phyloP scores from a whole-genome alignment of 2,888 invertebrate genomes.

The Papilio demoleus region DNA sequence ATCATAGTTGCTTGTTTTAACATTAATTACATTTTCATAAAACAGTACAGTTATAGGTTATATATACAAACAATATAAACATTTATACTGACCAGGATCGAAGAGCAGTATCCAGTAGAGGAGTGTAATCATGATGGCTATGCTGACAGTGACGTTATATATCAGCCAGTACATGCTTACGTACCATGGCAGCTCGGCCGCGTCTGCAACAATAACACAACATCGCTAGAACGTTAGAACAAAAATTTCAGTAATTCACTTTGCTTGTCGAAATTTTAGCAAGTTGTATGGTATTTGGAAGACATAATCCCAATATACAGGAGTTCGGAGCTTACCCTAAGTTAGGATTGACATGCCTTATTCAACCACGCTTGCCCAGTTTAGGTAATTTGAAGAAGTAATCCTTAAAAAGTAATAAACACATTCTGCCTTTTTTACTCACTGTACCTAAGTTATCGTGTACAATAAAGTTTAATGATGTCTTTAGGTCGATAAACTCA shows the following conservation, averaged over 20 bases:
- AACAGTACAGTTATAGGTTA: no score
- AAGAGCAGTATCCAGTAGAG: conserved; percentile 77
- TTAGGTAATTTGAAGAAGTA: no score
- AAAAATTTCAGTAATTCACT: neutral
- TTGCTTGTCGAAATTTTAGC: neutral
- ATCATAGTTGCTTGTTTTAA: no score
- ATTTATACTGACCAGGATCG: conserved; percentile 58
- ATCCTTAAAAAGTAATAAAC: no score
- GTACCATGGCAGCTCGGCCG: conserved; percentile 67
- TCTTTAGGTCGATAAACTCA: conserved; percentile 3
- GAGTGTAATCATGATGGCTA: conserved; percentile 70
- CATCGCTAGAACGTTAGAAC: neutral
- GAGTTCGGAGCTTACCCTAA: no score
- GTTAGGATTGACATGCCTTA: no score
- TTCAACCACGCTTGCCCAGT: no score
- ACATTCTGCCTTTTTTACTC: no score
- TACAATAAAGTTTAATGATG: neutral
- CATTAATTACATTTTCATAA: no score
- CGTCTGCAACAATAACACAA: conserved; percentile 47
- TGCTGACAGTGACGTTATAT: conserved; percentile 63
- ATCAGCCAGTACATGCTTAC: conserved; percentile 71
- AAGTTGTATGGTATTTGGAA: neutral
- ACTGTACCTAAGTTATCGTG: neutral
- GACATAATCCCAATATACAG: no score
- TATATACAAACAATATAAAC: no score